These are phyloP conservation scores for Mayetiola destructor DNA, from an alignment of 2,888 invertebrate genomes.

Conservation along the genomic window DNA sequence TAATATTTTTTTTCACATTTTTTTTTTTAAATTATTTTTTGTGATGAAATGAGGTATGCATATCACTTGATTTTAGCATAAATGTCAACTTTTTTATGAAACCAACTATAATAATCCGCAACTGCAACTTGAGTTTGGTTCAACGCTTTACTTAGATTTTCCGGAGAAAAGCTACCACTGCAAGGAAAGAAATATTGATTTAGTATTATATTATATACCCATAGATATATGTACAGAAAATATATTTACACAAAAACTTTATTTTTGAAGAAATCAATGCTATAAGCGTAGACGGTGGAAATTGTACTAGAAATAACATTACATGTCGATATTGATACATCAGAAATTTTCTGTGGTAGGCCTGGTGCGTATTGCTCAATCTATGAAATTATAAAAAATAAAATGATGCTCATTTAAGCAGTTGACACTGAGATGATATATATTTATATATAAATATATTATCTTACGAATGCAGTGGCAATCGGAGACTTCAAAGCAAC, in stretches of 20 bases:
- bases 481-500: slow-evolving; percentile 40
- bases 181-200: slow-evolving; percentile 17
- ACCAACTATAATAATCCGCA: slow-evolving; percentile 55
- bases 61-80: slow-evolving; percentile 55
- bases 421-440: no score
- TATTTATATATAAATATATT: no score
- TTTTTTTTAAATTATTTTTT: background rate
- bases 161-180: slow-evolving; percentile 64
- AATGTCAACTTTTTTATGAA: slow-evolving; percentile 62
- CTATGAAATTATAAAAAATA: slow-evolving; percentile 29
- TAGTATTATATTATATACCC: slow-evolving; percentile 14
- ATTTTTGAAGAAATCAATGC: slow-evolving; percentile 48
- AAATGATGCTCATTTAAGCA: background rate
- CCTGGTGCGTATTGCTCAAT: slow-evolving; percentile 61
- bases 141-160: slow-evolving; percentile 55
- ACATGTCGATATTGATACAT: slow-evolving; percentile 36
- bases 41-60: background rate
- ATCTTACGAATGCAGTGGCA: slow-evolving; percentile 40
- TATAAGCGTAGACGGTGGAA: slow-evolving; percentile 38
- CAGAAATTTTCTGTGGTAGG: slow-evolving; percentile 46
- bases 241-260: slow-evolving; percentile 66
- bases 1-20: background rate
- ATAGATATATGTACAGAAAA: slow-evolving; percentile 7
- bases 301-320: slow-evolving; percentile 37
- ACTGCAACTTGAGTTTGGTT: slow-evolving; percentile 54